Percentiles rank a stretch among this genome's conserved stretches.
Evolutionary conservation across 2,113 vertebrate species (phyloP).

Genomic region (Ptychochromis oligacanthus): DNA sequence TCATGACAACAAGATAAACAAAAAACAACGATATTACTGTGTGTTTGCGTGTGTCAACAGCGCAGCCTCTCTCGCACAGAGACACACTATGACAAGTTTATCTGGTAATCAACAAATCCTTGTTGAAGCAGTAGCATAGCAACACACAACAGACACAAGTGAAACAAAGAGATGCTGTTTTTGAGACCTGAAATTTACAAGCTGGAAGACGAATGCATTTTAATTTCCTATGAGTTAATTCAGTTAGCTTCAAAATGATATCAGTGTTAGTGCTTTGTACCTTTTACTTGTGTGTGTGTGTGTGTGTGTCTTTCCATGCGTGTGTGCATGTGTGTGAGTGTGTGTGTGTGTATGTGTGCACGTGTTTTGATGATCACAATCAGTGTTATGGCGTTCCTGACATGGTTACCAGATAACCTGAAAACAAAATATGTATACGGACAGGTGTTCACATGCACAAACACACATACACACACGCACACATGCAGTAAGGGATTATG

Average conservation of each 20-base stretch:
- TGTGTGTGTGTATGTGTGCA: slow-evolving; percentile 8
- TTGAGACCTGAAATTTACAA: slow-evolving; percentile 33
- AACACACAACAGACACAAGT: slow-evolving; percentile 58
- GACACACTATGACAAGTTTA: slow-evolving; percentile 31
- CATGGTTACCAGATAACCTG: slow-evolving; percentile 54
- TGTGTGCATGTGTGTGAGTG: neutral
- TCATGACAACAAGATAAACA: slow-evolving; percentile 73
- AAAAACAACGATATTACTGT: slow-evolving; percentile 30
- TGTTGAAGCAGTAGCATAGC: slow-evolving; percentile 54
- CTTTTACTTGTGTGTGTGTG: neutral
- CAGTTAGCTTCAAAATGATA: slow-evolving; percentile 25
- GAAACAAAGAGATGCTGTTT: slow-evolving; percentile 40
- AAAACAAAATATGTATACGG: slow-evolving; percentile 43
- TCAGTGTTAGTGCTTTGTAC: slow-evolving; percentile 19
- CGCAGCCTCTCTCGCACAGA: neutral
- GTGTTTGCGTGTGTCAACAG: neutral
- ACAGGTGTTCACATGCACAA: slow-evolving; percentile 13
- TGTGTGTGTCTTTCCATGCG: neutral
- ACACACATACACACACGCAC: neutral
- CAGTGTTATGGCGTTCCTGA: slow-evolving; percentile 42
- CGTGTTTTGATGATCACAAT: slow-evolving; percentile 43
- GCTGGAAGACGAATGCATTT: slow-evolving; percentile 30
- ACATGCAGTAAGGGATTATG: neutral
- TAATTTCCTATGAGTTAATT: slow-evolving; percentile 34
- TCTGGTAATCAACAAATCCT: slow-evolving; percentile 51